These are phyloP conservation scores for Oryzias curvinotus DNA, from an alignment of 2,113 vertebrate species.

Conservation along the genomic window DNA sequence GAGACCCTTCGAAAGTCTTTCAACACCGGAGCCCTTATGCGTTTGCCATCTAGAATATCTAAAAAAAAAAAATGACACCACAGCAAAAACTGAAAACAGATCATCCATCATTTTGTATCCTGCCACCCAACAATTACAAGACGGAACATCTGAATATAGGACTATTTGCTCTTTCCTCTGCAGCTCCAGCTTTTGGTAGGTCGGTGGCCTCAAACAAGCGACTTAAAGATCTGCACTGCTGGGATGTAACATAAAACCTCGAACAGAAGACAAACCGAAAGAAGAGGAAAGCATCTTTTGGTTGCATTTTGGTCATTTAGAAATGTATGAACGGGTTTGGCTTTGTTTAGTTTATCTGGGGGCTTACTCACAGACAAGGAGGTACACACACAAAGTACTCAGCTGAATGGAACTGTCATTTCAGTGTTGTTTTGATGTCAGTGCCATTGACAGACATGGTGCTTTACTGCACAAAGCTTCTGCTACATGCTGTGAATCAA, in stretches of 20 bases:
- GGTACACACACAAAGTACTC: constrained; percentile 47
- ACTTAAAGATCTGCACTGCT: constrained; percentile 8
- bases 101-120: constrained; percentile 21
- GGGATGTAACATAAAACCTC: constrained; percentile 29
- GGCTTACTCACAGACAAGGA: constrained; percentile 66
- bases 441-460: constrained; percentile 21
- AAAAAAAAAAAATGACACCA: constrained; percentile 50
- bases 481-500: constrained; percentile 53
- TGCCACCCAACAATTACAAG: constrained; percentile 15
- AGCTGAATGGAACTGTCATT: constrained; percentile 57
- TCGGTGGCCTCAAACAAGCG: constrained; percentile 10
- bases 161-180: constrained; percentile 18
- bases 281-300: constrained; percentile 64
- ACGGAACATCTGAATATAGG: constrained; percentile 5
- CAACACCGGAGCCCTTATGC: constrained; percentile 61
- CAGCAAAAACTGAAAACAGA: constrained; percentile 19
- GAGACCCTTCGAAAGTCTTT: constrained; percentile 56
- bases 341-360: constrained; percentile 53
- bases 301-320: constrained; percentile 76
- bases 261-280: constrained; percentile 36
- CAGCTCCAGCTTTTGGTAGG: constrained; percentile 2
- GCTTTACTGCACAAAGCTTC: constrained; percentile 44
- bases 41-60: constrained; percentile 57
- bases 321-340: constrained; percentile 58
- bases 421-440: constrained; percentile 24